phyloP scores from a whole-genome alignment of 92 coral and sea anemone genomes.

The Porites divaricata region DNA sequence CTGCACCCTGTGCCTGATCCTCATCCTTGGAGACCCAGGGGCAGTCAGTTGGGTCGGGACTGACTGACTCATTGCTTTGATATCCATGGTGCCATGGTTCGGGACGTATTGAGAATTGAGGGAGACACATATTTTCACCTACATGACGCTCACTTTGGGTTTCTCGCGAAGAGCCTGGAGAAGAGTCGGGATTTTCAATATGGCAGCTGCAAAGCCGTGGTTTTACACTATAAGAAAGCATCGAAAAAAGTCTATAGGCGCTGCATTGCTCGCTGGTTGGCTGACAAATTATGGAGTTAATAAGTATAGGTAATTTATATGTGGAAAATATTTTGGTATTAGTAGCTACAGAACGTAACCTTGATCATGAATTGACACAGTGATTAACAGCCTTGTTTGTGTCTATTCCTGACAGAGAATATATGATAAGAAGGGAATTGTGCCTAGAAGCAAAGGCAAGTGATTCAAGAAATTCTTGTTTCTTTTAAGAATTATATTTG shows the following conservation, averaged over 20 bases:
- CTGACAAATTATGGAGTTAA: constrained; percentile 83
- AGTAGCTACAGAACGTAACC: too few relatives aligned
- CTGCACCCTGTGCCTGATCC: too few relatives aligned
- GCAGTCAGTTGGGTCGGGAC: too few relatives aligned
- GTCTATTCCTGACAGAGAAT: constrained; percentile 64
- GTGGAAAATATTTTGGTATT: too few relatives aligned
- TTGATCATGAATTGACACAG: too few relatives aligned
- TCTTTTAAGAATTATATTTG: neutral
- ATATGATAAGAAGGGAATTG: constrained; percentile 87
- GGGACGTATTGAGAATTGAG: neutral
- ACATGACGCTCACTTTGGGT: neutral
- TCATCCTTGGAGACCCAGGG: too few relatives aligned
- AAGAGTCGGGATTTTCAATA: constrained; percentile 47
- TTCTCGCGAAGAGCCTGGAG: neutral
- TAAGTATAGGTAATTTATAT: constrained; percentile 80
- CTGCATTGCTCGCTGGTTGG: constrained; percentile 84
- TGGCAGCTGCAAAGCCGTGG: constrained; percentile 92
- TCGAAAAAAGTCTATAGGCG: constrained; percentile 86
- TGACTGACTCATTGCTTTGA: too few relatives aligned
- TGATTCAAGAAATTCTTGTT: neutral
- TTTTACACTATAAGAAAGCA: constrained; percentile 94
- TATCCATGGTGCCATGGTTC: neutral
- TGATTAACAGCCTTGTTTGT: neutral
- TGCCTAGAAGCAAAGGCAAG: constrained; percentile 88
- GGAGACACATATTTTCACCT: neutral